These are phyloP conservation scores for Nothocercus nigrocapillus DNA, from an alignment of 2,113 vertebrate genomes.

Conservation along the genomic window DNA sequence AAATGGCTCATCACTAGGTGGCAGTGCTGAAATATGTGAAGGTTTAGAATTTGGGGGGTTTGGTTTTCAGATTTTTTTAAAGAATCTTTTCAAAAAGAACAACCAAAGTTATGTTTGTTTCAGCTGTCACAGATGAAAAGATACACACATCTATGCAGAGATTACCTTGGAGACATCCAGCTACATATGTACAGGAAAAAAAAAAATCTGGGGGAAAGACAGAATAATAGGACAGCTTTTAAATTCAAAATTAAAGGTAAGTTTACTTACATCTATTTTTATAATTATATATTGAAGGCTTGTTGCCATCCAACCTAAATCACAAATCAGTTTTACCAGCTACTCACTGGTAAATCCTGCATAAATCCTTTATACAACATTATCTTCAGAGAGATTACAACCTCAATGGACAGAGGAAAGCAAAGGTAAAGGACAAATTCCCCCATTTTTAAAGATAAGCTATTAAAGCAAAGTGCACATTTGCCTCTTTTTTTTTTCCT, in stretches of 20 bases:
- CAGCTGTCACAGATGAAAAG: background rate
- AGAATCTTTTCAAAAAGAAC: background rate
- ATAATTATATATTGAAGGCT: background rate
- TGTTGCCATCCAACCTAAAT: background rate
- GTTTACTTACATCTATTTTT: background rate
- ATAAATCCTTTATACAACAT: background rate
- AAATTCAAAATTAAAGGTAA: background rate
- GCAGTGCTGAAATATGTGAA: conserved; percentile 30
- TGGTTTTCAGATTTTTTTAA: background rate
- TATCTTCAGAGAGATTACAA: background rate
- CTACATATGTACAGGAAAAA: background rate
- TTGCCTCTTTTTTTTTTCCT: background rate
- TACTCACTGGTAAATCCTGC: background rate
- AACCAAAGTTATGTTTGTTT: background rate
- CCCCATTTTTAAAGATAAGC: background rate
- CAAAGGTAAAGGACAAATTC: background rate
- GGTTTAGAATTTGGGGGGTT: background rate
- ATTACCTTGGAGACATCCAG: background rate
- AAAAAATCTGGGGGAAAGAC: background rate
- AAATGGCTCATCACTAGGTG: conserved; percentile 15
- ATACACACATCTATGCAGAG: background rate
- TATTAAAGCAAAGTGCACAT: background rate
- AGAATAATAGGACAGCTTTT: accelerated
- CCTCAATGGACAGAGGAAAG: background rate
- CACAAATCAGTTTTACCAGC: background rate